Percentiles rank a stretch among this genome's conserved stretches.
Evolutionary conservation across 1,140 invertebrate genomes (phyloP).

Genomic region (Leptonema lineaticorne): DNA sequence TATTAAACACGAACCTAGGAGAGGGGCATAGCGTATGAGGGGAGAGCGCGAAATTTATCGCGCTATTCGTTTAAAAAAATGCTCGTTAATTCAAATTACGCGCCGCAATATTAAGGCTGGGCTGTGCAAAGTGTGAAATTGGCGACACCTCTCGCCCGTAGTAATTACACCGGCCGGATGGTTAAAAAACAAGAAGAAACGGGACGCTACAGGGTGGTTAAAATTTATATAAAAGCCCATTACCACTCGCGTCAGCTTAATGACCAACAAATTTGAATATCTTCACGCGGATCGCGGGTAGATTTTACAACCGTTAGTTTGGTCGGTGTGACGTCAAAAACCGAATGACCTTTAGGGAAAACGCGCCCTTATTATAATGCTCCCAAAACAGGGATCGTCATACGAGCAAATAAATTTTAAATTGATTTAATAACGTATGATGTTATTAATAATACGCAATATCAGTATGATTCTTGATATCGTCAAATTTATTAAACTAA

Average conservation of each 20-base stretch:
- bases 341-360: constrained; percentile 10
- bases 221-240: constrained; percentile 14
- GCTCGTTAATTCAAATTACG: background rate
- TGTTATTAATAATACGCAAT: too few relatives aligned
- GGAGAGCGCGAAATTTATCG: too few relatives aligned
- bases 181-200: background rate
- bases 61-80: too few relatives aligned
- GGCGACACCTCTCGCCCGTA: background rate
- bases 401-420: too few relatives aligned
- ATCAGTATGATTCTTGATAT: too few relatives aligned
- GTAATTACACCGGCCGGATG: background rate
- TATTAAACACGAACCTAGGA: too few relatives aligned
- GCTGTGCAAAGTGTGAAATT: too few relatives aligned
- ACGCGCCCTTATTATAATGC: constrained; percentile 15
- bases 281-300: constrained; percentile 3
- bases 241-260: constrained; percentile 10
- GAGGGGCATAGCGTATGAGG: too few relatives aligned
- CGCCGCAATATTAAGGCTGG: background rate
- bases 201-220: background rate
- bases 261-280: constrained; percentile 25
- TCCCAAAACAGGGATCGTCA: too few relatives aligned
- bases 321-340: constrained; percentile 27
- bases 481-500: too few relatives aligned
- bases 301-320: too few relatives aligned
- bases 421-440: too few relatives aligned